Conservation (phyloP, 2,888 invertebrate genomes). For the Dromius quadrimaculatus region DNA sequence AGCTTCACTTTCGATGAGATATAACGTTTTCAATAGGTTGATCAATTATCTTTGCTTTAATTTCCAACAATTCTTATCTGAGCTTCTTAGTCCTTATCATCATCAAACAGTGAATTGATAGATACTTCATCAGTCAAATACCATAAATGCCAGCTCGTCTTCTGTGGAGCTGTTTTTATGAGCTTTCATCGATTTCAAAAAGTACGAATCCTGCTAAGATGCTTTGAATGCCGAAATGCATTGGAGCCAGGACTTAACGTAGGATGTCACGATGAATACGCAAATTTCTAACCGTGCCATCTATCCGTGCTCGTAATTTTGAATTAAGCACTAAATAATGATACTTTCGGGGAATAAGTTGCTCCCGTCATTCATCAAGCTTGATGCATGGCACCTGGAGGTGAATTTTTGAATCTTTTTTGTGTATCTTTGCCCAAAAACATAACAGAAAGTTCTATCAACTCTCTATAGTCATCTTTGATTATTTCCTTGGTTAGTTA, state of each 20-base stretch:
- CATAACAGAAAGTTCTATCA: slow-evolving; percentile 54
- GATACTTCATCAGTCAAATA: slow-evolving; percentile 42
- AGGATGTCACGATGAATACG: slow-evolving; percentile 55
- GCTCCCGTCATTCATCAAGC: slow-evolving; percentile 59
- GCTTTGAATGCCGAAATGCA: slow-evolving; percentile 55
- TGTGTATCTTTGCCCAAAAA: slow-evolving; percentile 54
- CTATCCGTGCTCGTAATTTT: slow-evolving; percentile 53
- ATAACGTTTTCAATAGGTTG: slow-evolving; percentile 40
- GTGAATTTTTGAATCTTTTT: slow-evolving; percentile 54
- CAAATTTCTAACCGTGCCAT: slow-evolving; percentile 53
- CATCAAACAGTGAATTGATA: slow-evolving; percentile 42
- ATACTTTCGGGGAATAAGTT: slow-evolving; percentile 57
- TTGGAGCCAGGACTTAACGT: slow-evolving; percentile 55
- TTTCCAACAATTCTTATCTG: slow-evolving; percentile 53
- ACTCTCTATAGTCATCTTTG: slow-evolving; percentile 56
- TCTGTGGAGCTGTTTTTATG: slow-evolving; percentile 14
- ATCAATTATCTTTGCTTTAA: slow-evolving; percentile 50
- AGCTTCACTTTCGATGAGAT: slow-evolving; percentile 60
- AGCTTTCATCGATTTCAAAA: slow-evolving; percentile 17
- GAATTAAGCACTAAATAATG: slow-evolving; percentile 53
- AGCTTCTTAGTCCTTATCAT: slow-evolving; percentile 42
- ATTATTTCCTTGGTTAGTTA: slow-evolving; percentile 55
- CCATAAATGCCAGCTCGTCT: slow-evolving; percentile 41
- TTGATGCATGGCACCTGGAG: slow-evolving; percentile 58
- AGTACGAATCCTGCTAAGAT: slow-evolving; percentile 26